Evolutionary conservation across 2,113 vertebrate species (phyloP).

Genomic region (Pyrgilauda ruficollis): DNA sequence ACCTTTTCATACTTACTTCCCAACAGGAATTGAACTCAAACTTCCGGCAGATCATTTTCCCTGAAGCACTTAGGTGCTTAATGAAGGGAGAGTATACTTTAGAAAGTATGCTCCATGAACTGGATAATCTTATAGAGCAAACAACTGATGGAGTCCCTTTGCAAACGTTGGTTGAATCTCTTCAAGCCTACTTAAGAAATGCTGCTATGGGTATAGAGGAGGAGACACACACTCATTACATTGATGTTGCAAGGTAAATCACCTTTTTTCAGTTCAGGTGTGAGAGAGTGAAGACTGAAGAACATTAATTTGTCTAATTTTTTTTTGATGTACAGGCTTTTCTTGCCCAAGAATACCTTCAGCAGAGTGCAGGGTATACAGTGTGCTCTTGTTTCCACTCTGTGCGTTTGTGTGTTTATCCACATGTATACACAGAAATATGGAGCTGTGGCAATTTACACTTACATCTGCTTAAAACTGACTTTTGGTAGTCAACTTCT

Average conservation of each 20-base stretch:
- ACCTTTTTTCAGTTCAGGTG: neutral
- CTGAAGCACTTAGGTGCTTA: constrained; percentile 93
- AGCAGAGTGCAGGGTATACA: neutral
- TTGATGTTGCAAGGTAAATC: constrained; percentile 88
- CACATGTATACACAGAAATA: rapidly evolving
- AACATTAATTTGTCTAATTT: neutral
- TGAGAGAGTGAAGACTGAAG: neutral
- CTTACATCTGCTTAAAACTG: neutral
- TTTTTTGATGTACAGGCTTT: neutral
- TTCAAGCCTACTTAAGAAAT: constrained; percentile 85
- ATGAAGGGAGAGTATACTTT: constrained; percentile 94
- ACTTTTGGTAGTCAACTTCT: neutral
- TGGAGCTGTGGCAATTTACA: neutral
- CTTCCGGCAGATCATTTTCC: constrained; percentile 98
- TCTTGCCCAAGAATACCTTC: neutral
- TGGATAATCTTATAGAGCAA: constrained; percentile 93
- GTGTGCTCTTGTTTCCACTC: rapidly evolving
- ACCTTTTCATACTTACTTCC: neutral
- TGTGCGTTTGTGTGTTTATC: neutral
- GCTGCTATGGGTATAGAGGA: constrained; percentile 86
- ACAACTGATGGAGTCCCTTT: constrained; percentile 89
- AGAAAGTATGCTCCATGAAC: constrained; percentile 89
- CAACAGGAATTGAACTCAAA: constrained; percentile 94
- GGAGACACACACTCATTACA: constrained; percentile 86
- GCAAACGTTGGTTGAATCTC: constrained; percentile 85